Base-by-base conservation (phyloP, 2,888 invertebrate species). In the Nomada fucata region DNA sequence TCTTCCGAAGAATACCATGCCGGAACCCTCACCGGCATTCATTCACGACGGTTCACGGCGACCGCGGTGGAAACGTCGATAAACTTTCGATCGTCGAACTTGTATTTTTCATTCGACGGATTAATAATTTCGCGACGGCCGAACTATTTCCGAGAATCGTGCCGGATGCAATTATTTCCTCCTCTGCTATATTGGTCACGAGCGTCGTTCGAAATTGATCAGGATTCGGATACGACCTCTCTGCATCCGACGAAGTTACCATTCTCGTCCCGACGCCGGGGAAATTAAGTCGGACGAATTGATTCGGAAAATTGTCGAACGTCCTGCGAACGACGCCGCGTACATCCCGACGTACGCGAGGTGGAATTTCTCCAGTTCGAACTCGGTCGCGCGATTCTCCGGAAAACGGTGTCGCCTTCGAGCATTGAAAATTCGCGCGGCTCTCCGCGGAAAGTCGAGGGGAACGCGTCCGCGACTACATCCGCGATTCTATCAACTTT, bases 1-100 rank as follows among this genome's bases (percentile, higher is more conserved):
- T 81, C 76, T 44, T 20, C 47, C 64, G 9, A 36, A 50, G 55
- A 57, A 73, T 67, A 59, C 26, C 36, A 52, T 42, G 29, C 29
- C 29, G 7, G 10, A 36, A 36, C 36, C 0, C 15, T 4, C 11
- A 0, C 47, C 0, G 15, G 13, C 47, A 47, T 15, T 47, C 15
- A 47, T 47, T 47, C 47, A 0, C 47, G 47, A 13, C 47, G 47
- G 15, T 67, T 60, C 60, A 26, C 26, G 52, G 18, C 64, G 64
- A 61, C 36, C 42, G 63, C 47, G 13, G 47, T 3, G 47, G 13
- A 47, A 47, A 50, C 53, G 26, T 26, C 61, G 57, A 52, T 5
- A 3, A 3, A 20, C 60, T 2, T 3, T 3, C 29, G 11, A 10
- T 18, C n/a, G n/a, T 13, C 9, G n/a, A 13, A 10, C 26, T 3